phyloP scores from a whole-genome alignment of 2,888 invertebrate species.

The Rotaria magnacalcarata region DNA sequence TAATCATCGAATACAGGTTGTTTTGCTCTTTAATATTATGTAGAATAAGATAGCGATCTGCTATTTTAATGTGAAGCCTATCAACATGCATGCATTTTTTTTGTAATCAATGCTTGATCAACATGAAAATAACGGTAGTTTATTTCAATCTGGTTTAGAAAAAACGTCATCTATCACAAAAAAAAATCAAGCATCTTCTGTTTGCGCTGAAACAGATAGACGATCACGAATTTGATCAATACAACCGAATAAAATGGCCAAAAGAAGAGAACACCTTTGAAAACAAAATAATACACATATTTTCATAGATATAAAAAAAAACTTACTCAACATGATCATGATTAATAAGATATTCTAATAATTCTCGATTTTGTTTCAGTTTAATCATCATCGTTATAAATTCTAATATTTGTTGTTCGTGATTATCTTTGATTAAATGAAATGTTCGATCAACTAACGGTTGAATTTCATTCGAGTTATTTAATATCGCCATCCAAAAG shows the following conservation, averaged over 20 bases:
- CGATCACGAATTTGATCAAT: slow-evolving; percentile 21
- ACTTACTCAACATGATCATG: background rate
- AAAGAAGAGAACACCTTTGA: background rate
- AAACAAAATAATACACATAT: background rate
- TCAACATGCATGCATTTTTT: too few species aligned
- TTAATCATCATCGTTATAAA: background rate
- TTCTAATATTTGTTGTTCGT: background rate
- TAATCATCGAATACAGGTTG: too few species aligned
- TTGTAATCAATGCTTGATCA: too few species aligned
- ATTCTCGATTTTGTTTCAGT: background rate
- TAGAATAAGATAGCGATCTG: too few species aligned
- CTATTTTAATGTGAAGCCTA: too few species aligned
- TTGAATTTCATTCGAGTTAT: background rate
- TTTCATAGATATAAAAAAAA: background rate
- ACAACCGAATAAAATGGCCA: background rate
- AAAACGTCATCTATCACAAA: background rate
- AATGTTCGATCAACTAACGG: background rate
- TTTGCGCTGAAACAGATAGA: background rate
- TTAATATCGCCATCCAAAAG: background rate
- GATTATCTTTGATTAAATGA: background rate
- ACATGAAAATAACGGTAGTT: background rate
- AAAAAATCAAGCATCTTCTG: background rate
- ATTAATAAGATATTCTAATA: slow-evolving; percentile 2
- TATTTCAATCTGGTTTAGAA: background rate
- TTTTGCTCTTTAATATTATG: too few species aligned